phyloP scores from a whole-genome alignment of 2,113 vertebrate species.

The Otus sunia region DNA sequence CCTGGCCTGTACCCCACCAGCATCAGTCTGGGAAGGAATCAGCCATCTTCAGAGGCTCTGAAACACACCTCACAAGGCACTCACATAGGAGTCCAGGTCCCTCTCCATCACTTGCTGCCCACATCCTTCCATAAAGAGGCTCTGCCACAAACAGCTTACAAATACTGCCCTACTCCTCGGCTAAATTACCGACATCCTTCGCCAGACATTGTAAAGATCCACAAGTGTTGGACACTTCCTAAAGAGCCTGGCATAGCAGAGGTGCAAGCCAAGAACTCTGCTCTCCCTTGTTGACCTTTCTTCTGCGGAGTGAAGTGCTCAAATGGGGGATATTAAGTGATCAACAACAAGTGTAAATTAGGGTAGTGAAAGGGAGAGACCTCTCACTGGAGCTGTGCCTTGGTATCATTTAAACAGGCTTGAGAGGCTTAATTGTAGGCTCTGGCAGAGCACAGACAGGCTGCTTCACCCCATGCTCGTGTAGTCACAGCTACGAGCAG shows the following conservation, averaged over 20 bases:
- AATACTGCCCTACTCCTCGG: neutral
- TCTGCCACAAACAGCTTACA: neutral
- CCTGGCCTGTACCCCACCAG: neutral
- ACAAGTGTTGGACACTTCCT: neutral
- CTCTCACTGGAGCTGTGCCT: neutral
- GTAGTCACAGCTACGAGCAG: neutral
- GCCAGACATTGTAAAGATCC: neutral
- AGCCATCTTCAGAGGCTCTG: fast-evolving
- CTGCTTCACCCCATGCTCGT: neutral
- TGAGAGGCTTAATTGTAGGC: neutral
- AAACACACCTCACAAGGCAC: neutral
- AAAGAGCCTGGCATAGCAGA: neutral
- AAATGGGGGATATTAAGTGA: neutral
- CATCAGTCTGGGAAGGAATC: neutral
- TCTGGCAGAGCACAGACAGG: neutral
- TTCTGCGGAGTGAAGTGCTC: neutral
- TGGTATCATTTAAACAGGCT: neutral
- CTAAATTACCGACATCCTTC: neutral
- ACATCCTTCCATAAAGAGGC: neutral
- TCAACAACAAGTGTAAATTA: neutral
- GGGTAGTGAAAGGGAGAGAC: neutral
- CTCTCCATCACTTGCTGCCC: neutral
- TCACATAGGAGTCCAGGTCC: neutral
- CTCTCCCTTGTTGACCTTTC: neutral
- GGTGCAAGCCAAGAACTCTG: neutral